Base-by-base conservation (phyloP, 1,140 invertebrate genomes). In the Trichonephila clavata region DNA sequence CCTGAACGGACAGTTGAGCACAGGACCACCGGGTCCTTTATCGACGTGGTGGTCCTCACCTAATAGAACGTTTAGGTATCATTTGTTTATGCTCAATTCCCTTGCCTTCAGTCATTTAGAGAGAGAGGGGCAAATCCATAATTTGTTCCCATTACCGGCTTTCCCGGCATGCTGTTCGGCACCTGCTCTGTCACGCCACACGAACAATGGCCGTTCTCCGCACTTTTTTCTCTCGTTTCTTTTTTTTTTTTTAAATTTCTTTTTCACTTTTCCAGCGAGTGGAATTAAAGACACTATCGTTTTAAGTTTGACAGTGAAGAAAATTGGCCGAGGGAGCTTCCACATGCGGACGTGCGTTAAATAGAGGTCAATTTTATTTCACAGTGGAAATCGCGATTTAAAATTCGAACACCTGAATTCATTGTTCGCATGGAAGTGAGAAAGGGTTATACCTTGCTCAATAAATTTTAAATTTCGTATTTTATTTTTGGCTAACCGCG, bases 31-130 rank as follows among this genome's bases (percentile, higher is more conserved):
- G 83, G 60, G 32, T 21, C 77, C 83, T 3, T 8, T 86, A 32
- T 71, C 63, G 83, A 16, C 32, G 32, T 27, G 91, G 61, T 68
- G 91, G 61, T 77, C 91, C 83, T 61, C 63, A 32, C 43, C 43
- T 92, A 92, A 92, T 92, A 61, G 83, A 63, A 92, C 91, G 83
- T 92, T 92, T 92, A 92, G 91, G 80, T 57, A 91, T 39, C 91
- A 86, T 92, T 92, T 86, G 91, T 92, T 92, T 92, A 32, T 86
- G 81, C 81, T 43, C 91, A 92, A 86, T 86, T 86, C 63, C 63
- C 84, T 60, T 71, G 91, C 91, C 91, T 63, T 61, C 80, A 61
- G 77, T 91, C 80, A 63, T 91, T 91, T 91, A 91, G 88, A 16
- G 5, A 21, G 57, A 43, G 68, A 86, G 83, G 89, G 68, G 90